phyloP scores from a whole-genome alignment of 2,797 vertebrate species.

The Pristis pectinata region DNA sequence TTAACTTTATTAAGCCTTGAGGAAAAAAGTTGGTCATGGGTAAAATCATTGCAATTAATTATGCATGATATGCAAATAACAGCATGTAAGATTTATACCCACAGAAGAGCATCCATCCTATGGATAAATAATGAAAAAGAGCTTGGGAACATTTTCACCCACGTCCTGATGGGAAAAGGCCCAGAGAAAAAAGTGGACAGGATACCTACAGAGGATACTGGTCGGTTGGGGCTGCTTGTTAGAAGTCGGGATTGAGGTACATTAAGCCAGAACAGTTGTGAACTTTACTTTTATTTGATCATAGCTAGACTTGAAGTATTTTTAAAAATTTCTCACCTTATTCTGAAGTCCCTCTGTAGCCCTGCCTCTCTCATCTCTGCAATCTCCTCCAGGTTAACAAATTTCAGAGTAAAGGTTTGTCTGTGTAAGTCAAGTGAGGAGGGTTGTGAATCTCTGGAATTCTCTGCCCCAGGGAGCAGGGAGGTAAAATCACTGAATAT shows the following conservation, averaged over 20 bases:
- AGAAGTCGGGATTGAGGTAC: neutral
- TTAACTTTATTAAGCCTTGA: neutral
- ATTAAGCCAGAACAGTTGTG: neutral
- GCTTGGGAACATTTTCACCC: neutral
- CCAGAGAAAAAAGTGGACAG: too few relatives aligned
- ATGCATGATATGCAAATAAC: neutral
- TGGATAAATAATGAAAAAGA: neutral
- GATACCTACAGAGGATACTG: neutral
- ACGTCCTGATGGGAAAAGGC: neutral
- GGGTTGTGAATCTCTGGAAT: too few relatives aligned
- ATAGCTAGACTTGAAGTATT: too few relatives aligned
- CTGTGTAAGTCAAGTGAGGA: too few relatives aligned
- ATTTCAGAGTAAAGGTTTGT: too few relatives aligned
- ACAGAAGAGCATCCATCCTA: neutral
- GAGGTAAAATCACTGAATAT: too few relatives aligned
- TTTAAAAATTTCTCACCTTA: too few relatives aligned
- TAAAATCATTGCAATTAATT: neutral
- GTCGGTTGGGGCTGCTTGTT: neutral
- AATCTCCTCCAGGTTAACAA: neutral
- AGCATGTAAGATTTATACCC: neutral
- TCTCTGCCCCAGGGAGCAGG: too few relatives aligned
- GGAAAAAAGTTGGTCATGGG: neutral
- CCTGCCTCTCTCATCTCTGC: too few relatives aligned
- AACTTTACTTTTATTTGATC: neutral
- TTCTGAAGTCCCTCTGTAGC: too few relatives aligned